Percentiles rank a stretch among this genome's conserved stretches.
phyloP scores from a whole-genome alignment of 2,797 vertebrate species.

The Semotilus atromaculatus region DNA sequence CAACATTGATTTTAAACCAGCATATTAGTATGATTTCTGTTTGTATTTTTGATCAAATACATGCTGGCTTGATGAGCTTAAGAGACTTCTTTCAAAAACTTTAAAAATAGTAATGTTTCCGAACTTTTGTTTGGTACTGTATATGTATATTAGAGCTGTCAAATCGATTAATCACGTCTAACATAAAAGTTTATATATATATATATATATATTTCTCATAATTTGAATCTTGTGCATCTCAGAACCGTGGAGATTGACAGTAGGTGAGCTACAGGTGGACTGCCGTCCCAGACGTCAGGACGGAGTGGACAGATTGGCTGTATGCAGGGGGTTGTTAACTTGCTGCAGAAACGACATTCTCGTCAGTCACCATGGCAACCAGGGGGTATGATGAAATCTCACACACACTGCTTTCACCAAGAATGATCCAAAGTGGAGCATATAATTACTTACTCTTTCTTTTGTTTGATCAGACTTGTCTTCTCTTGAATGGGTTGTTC shows the following conservation, averaged over 20 bases:
- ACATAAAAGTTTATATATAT: too few species aligned
- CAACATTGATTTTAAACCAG: too few species aligned
- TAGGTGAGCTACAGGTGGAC: slow-evolving; percentile 73
- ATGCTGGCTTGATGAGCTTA: too few species aligned
- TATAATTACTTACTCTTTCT: neutral
- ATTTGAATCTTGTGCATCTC: neutral
- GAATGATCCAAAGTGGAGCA: neutral
- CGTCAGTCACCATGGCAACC: slow-evolving; percentile 64
- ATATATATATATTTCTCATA: too few species aligned
- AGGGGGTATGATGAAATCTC: slow-evolving; percentile 68
- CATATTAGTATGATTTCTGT: too few species aligned
- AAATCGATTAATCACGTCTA: too few species aligned
- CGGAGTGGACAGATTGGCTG: slow-evolving; percentile 75
- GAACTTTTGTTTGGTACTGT: too few species aligned
- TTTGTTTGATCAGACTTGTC: slow-evolving; percentile 63
- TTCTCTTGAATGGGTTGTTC: slow-evolving; percentile 83
- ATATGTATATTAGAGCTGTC: too few species aligned
- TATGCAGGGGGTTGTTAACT: slow-evolving; percentile 83
- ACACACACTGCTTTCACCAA: neutral
- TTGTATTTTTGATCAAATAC: too few species aligned
- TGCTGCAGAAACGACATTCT: slow-evolving; percentile 81
- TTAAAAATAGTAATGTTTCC: too few species aligned
- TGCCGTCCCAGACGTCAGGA: slow-evolving; percentile 64
- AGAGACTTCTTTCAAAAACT: too few species aligned
- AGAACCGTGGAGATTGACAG: slow-evolving; percentile 73